Base-by-base conservation (phyloP, 1,140 invertebrate genomes). In the Harpegnathos saltator region DNA sequence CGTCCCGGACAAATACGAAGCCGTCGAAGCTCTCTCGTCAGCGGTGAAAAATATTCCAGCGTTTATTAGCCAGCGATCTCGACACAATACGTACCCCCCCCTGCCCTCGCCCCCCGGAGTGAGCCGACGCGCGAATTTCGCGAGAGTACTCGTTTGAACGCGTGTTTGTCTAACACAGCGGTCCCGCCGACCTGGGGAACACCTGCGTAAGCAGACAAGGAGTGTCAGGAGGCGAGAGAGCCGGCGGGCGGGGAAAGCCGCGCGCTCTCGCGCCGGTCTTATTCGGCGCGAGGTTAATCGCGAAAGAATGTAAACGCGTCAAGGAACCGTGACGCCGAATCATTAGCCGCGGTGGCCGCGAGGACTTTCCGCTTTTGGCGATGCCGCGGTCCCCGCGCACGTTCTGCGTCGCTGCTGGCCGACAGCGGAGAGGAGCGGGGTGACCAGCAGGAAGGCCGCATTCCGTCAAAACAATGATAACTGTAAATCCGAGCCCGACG, bases 401-500 rank as follows among this genome's bases (percentile, higher is more conserved):
- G n/a, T n/a, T n/a, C n/a, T n/a, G n/a, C n/a, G n/a, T n/a, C n/a
- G n/a, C n/a, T n/a, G n/a, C n/a, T n/a, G n/a, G n/a, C n/a, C n/a
- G n/a, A n/a, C n/a, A n/a, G n/a, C 82, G 81, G 81, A 81, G 88
- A 86, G 83, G 33, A 33, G 5, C n/a, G n/a, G n/a, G n/a, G n/a
- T n/a, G n/a, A n/a, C n/a, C n/a, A n/a, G n/a, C n/a, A 4, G 38
- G 65, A 88, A 83, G 85, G 84, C 75, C 81, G 88, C 88, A 84
- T 89, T 88, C 84, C 88, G 56, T 78, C 88, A 65, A 69, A 86
- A 89, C 87, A 84, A 89, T 83, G 84, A 88, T 90, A 91, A 90
- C 80, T 83, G 87, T 87, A 80, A 83, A 89, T 14, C 22, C 63
- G n/a, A 19, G 58, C 69, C 22, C 29, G 1, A 22, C n/a, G 66